Evolutionary conservation across 37 sponge, comb jelly and placozoan species (phyloP).

Genomic region (Halisarca cf. caerulea): DNA sequence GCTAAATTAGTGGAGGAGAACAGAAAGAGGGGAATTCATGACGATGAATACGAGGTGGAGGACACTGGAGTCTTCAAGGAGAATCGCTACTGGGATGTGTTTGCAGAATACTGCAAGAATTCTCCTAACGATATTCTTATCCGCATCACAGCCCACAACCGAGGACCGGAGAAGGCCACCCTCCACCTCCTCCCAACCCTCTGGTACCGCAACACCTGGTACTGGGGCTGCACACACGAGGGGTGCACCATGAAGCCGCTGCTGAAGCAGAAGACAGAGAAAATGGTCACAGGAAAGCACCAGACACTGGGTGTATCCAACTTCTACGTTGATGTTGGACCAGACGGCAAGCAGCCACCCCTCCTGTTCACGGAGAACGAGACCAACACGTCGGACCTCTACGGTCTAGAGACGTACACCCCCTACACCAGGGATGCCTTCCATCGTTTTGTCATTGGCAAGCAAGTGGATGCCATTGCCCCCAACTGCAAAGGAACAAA

Average conservation of each 20-base stretch:
- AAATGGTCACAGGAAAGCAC: constrained; percentile 67
- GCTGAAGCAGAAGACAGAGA: constrained; percentile 57
- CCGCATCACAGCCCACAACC: constrained; percentile 73
- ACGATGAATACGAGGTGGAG: constrained; percentile 87
- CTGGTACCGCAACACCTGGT: constrained; percentile 97
- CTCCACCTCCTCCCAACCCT: constrained; percentile 93
- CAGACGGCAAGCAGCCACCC: constrained; percentile 59
- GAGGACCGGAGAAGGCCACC: constrained; percentile 60
- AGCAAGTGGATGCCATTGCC: constrained; percentile 74
- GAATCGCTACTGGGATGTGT: constrained; percentile 87
- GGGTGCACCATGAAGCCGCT: constrained; percentile 87
- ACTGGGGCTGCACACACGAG: constrained; percentile 96
- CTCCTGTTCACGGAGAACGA: constrained; percentile 97
- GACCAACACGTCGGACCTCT: constrained; percentile 75
- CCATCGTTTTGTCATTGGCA: constrained; percentile 77
- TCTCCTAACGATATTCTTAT: constrained; percentile 79
- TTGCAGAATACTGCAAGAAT: constrained; percentile 86
- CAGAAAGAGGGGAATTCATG: constrained; percentile 36
- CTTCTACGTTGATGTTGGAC: constrained; percentile 55
- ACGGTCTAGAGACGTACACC: constrained; percentile 67
- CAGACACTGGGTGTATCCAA: constrained; percentile 72
- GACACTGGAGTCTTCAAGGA: constrained; percentile 85
- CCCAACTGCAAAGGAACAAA: constrained; percentile 81
- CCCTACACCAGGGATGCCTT: constrained; percentile 91
- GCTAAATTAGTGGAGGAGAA: constrained; percentile 80